Base-by-base conservation (phyloP, 2,888 invertebrate genomes). In the Cyclophora albipunctata region DNA sequence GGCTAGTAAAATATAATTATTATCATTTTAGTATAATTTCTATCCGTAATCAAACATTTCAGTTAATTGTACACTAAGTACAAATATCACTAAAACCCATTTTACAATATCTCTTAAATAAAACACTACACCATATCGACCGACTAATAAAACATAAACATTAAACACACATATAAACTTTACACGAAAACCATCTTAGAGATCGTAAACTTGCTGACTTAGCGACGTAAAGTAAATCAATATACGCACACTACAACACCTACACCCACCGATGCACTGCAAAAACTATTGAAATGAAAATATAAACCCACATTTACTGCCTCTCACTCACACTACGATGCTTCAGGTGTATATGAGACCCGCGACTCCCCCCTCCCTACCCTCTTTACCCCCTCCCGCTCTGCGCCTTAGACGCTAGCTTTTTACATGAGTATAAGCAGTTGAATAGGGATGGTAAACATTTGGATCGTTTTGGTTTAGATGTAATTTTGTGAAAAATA, bases 271-370 rank as follows among this genome's bases (percentile, higher is more conserved):
- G 67, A 64, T 78, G 82, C 81, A 79, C 58, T 59, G 71, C 82
- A 87, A 87, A 87, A 87, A 87, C 87, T 87, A 87, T 84, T 78
- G 78, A 80, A 86, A 85, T 84, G 84, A 87, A 86, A 86, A 82
- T 86, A 87, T 86, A 84, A 77, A 71, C 74, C 63, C 78, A 75
- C 82, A 77, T 73, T 70, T 57, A 59, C 59, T 58, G 55, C 57
- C 58, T 51, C 56, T 54, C 66, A 68, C 73, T 54, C 76, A 80
- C 84, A 78, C 72, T 66, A 53, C 44, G 45, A 54, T 47, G 49
- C 47, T 49, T 64, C 79, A 80, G 76, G 80, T 80, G 74, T 78
- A 69, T 80, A 74, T 66, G 74, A 63, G 66, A 64, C 63, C 70
- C 77, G 75, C 70, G 67, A 55, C 56, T 53, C 57, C 66, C 52